Conservation (phyloP, 2,888 invertebrate genomes). For the Phania funesta region DNA sequence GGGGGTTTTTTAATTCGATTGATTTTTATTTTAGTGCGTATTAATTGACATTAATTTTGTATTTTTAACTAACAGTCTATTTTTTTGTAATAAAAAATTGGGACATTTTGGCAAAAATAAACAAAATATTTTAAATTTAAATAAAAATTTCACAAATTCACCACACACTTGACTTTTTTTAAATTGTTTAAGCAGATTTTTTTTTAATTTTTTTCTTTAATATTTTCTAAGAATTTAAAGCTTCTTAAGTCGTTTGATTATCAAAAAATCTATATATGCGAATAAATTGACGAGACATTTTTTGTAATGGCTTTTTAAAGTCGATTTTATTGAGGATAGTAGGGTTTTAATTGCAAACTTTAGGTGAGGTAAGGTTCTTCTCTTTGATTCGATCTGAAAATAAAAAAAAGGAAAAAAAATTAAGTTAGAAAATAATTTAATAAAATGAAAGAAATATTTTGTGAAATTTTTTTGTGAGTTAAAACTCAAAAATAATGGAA, state of each 20-base stretch:
- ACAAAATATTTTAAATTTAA: not conserved
- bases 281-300: conserved; percentile 65
- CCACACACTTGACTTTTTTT: not conserved
- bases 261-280: conserved; percentile 49
- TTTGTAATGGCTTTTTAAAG: conserved; percentile 42
- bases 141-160: conserved; percentile 13
- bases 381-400: conserved; percentile 40
- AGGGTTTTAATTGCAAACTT: not conserved
- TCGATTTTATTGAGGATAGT: conserved; percentile 30
- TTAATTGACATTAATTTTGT: conserved; percentile 61
- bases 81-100: conserved; percentile 1
- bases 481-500: too few relatives aligned
- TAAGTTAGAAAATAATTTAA: not conserved
- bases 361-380: conserved; percentile 9
- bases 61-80: conserved; percentile 23
- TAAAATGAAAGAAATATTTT: too few relatives aligned
- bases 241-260: conserved; percentile 63
- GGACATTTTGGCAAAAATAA: not conserved
- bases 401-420: not conserved
- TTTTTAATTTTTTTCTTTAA: not conserved
- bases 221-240: conserved; percentile 21
- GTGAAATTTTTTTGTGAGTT: too few relatives aligned
- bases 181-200: not conserved
- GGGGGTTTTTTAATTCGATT: conserved; percentile 21
- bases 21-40: conserved; percentile 38